These are phyloP conservation scores for Lordiphosa fenestrarum DNA, from an alignment of 2,888 invertebrate species.

Conservation along the genomic window DNA sequence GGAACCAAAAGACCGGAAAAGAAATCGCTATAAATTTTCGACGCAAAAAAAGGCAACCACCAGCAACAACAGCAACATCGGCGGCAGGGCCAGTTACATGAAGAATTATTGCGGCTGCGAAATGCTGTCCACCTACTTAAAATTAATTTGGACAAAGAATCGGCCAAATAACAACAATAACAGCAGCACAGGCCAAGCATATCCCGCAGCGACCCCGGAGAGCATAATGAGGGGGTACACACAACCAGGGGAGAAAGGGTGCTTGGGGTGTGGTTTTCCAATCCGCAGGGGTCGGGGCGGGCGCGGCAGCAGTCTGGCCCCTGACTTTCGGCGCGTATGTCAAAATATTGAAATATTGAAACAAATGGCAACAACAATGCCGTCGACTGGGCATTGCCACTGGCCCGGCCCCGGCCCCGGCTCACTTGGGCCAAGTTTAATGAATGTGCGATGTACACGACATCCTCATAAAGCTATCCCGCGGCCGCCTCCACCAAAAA, in stretches of 20 bases:
- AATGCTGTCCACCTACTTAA: conserved; percentile 74
- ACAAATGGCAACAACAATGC: conserved; percentile 46
- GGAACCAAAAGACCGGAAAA: conserved; percentile 64
- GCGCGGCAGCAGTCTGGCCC: conserved; percentile 14
- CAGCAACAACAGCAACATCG: conserved; percentile 32
- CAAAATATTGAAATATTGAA: conserved; percentile 73
- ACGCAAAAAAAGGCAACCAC: conserved; percentile 25
- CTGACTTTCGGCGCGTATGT: conserved; percentile 67
- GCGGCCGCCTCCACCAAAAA: conserved; percentile 26
- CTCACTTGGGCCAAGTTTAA: conserved; percentile 42
- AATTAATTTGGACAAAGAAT: conserved; percentile 63
- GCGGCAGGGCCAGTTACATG: conserved; percentile 52
- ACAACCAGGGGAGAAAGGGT: conserved; percentile 24
- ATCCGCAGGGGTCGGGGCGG: conserved; percentile 9
- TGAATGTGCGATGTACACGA: conserved; percentile 71
- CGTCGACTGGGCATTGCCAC: conserved; percentile 11
- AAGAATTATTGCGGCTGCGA: conserved; percentile 71
- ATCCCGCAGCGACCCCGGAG: conserved; percentile 57
- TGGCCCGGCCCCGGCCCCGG: conserved; percentile 10
- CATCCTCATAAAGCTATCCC: conserved; percentile 56
- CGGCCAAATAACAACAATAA: conserved; percentile 23
- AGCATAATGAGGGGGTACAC: conserved; percentile 32
- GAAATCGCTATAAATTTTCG: conserved; percentile 70
- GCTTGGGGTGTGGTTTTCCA: conserved; percentile 42
- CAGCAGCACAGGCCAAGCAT: conserved; percentile 28